phyloP scores from a whole-genome alignment of 2,888 invertebrate genomes.

The Phortica magna region DNA sequence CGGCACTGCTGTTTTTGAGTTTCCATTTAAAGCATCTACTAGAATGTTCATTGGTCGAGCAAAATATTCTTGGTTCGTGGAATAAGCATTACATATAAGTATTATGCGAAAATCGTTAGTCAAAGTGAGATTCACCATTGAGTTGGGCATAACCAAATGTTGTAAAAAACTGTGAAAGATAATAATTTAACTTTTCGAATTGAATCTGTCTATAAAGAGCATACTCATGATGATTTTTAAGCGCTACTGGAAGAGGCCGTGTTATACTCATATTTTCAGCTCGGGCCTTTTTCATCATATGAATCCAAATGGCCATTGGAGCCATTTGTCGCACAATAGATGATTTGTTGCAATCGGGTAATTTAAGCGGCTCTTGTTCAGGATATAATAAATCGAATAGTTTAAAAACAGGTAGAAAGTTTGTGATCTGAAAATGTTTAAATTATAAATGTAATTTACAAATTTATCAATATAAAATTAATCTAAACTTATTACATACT shows the following conservation, averaged over 20 bases:
- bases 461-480: background rate
- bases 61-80: constrained; percentile 93
- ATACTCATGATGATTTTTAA: constrained; percentile 90
- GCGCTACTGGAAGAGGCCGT: constrained; percentile 87
- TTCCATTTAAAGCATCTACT: constrained; percentile 90
- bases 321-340: constrained; percentile 86
- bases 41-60: constrained; percentile 94
- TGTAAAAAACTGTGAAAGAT: constrained; percentile 85
- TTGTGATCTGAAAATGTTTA: constrained; percentile 81
- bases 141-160: constrained; percentile 88
- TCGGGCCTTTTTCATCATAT: constrained; percentile 95
- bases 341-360: constrained; percentile 92
- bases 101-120: constrained; percentile 94
- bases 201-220: constrained; percentile 20
- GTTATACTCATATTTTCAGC: constrained; percentile 89
- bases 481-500: constrained; percentile 73
- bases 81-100: constrained; percentile 95
- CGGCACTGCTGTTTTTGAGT: constrained; percentile 86
- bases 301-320: constrained; percentile 97
- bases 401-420: constrained; percentile 93
- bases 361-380: constrained; percentile 92
- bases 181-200: background rate
- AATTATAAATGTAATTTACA: constrained; percentile 22
- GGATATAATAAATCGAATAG: constrained; percentile 95
- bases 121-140: constrained; percentile 86